These are phyloP conservation scores for Pheosia gnoma DNA, from an alignment of 2,888 invertebrate genomes.

Conservation along the genomic window DNA sequence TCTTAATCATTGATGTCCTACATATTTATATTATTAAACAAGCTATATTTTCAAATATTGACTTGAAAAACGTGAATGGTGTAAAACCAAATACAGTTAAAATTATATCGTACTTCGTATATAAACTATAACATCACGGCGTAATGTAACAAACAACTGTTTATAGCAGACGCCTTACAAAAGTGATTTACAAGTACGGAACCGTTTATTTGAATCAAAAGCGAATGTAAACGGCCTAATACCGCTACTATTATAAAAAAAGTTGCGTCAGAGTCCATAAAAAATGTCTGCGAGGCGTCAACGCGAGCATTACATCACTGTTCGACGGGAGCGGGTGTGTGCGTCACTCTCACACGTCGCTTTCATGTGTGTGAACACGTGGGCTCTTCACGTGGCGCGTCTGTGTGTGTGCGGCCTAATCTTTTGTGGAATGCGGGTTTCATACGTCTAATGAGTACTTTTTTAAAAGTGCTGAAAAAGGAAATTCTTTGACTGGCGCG, in stretches of 20 bases:
- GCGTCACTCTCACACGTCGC: constrained; percentile 42
- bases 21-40: not conserved
- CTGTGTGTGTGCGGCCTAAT: constrained; percentile 69
- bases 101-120: too few relatives aligned
- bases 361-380: constrained; percentile 43
- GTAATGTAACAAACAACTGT: too few relatives aligned
- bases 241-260: constrained; percentile 72
- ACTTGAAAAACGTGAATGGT: too few relatives aligned
- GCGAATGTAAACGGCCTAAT: constrained; percentile 57
- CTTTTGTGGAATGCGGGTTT: constrained; percentile 81
- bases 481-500: constrained; percentile 61
- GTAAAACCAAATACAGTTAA: too few relatives aligned
- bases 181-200: constrained; percentile 19
- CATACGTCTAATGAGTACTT: constrained; percentile 76
- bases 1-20: not conserved
- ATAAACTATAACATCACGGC: too few relatives aligned
- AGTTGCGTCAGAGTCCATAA: constrained; percentile 81
- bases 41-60: not conserved
- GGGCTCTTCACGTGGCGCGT: constrained; percentile 27
- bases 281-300: constrained; percentile 82
- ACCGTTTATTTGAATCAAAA: constrained; percentile 21
- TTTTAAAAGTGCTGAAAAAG: constrained; percentile 73
- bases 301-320: constrained; percentile 77
- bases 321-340: constrained; percentile 36
- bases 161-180: too few relatives aligned